Evolutionary conservation across 2,113 vertebrate species (phyloP).

Genomic region (Aplodontia rufa): DNA sequence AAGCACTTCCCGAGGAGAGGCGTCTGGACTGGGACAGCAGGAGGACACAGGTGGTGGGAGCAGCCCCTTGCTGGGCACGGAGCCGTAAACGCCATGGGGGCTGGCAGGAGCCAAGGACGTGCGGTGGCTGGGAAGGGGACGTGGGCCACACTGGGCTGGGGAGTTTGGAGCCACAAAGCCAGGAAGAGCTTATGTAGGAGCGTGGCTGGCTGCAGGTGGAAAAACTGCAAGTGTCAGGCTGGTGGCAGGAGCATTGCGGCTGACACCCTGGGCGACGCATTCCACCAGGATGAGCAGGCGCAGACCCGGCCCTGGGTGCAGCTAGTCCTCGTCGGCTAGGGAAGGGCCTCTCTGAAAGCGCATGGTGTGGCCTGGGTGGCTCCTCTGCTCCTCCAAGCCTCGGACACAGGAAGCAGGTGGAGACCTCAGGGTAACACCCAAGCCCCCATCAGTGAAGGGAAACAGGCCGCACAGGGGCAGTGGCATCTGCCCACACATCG

Average conservation of each 20-base stretch:
- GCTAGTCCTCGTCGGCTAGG: fast-evolving
- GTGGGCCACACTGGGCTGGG: too few relatives aligned
- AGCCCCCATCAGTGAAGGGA: not conserved
- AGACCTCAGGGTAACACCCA: not conserved
- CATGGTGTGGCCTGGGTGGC: not conserved
- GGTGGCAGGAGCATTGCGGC: too few relatives aligned
- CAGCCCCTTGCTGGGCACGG: fast-evolving
- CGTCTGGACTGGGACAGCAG: too few relatives aligned
- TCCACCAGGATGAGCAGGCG: fast-evolving
- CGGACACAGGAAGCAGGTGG: too few relatives aligned
- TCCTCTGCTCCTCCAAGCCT: not conserved
- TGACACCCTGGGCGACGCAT: too few relatives aligned
- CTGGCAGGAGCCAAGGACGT: not conserved
- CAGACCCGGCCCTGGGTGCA: fast-evolving
- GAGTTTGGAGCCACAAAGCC: not conserved
- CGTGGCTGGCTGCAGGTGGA: not conserved
- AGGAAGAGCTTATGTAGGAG: not conserved
- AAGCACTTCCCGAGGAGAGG: not conserved
- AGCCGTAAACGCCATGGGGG: fast-evolving
- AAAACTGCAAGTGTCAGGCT: too few relatives aligned
- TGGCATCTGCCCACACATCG: too few relatives aligned
- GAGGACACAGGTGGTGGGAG: fast-evolving
- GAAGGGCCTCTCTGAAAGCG: not conserved
- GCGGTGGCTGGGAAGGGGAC: fast-evolving
- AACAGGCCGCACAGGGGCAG: not conserved